Base-by-base conservation (phyloP, 2,113 vertebrate genomes). In the Rhea americana region DNA sequence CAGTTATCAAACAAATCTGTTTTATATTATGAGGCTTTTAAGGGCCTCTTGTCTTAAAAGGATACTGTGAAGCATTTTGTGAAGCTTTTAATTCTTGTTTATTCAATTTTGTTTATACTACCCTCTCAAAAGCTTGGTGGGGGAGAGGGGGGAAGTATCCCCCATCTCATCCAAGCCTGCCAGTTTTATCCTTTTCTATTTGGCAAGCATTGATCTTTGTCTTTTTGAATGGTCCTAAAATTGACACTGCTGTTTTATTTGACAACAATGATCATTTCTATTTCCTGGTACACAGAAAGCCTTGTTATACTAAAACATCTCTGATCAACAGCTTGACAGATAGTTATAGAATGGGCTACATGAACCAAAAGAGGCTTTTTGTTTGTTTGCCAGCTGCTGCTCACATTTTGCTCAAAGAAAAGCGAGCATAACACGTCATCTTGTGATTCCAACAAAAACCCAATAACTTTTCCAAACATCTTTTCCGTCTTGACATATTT, bases 261-360 rank as follows among this genome's bases (percentile, higher is more conserved):
- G 58, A 94, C 48, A 76, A 82, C 67, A 94, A 51, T 84, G 22
- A 21, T 93, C 61, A 82, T 95, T 96, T 95, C 65, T 95, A 39
- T 62, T 96, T 96, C 37, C 75, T 90, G 19, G 8, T 89, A 24
- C 56, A 87, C 73, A 95, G 66, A 91, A 73, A 45, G 30, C 13
- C 16, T 89, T 74, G 25, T 73, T 92, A 77, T 71, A 32, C 8
- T 50, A 93, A 91, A 96, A 48, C 21, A 25, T 73, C 67, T 67
- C 53, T 72, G 20, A 84, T 61, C 75, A 96, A 25, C 37, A 86
- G 21, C 13, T 84, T 94, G 43, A 85, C 87, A 93, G 50, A 74
- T 55, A 90, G 48, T 68, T 83, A 66, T 19, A 85, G 68, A 93
- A 91, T 43, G 21, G 28, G 22, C 41, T 87, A 73, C 1, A 2